Evolutionary conservation across 92 coral and sea anemone species (phyloP).

Genomic region (Anthopleura xanthogrammica): DNA sequence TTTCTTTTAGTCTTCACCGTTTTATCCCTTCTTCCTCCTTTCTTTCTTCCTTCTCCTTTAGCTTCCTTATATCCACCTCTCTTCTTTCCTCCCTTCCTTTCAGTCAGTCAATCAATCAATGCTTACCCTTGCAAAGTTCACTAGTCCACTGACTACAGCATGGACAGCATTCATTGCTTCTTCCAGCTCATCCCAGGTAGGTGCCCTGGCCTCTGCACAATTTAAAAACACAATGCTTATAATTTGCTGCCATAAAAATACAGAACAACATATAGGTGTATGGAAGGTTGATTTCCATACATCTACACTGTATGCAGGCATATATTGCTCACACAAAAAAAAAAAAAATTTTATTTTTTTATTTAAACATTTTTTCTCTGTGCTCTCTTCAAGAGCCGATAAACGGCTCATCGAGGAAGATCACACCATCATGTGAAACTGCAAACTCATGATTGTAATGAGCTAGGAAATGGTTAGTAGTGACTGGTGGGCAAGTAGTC

Average conservation of each 20-base stretch:
- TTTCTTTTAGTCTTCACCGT: no score
- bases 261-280: neutral
- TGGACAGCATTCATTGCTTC: slow-evolving; percentile 86
- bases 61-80: neutral
- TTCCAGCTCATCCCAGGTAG: slow-evolving; percentile 84
- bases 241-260: neutral
- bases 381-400: no score
- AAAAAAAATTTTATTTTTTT: no score
- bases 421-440: no score
- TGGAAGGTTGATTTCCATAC: neutral
- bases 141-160: slow-evolving; percentile 94
- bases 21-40: no score
- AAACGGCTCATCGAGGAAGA: no score
- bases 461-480: no score
- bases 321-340: no score
- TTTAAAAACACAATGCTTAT: neutral
- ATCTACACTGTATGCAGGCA: no score
- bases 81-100: neutral
- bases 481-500: no score
- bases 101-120: neutral
- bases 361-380: no score
- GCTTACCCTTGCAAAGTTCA: slow-evolving; percentile 53
- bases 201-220: slow-evolving; percentile 74
- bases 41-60: neutral
- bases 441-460: no score